Conservation (phyloP, 2,113 vertebrate species). For the Malurus alboscapulatus region DNA sequence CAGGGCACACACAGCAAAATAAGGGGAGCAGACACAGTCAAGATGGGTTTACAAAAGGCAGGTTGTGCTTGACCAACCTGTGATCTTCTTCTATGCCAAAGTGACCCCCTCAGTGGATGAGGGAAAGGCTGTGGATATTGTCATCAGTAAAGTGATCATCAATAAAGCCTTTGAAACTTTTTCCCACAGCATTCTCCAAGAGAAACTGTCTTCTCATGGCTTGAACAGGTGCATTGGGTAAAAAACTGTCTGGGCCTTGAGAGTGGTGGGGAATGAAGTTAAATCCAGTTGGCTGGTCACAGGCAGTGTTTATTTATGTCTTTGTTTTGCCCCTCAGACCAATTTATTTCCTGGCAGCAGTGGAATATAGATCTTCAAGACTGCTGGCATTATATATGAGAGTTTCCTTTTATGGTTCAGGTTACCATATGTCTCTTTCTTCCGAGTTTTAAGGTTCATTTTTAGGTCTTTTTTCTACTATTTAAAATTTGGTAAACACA, state of each 20-base stretch:
- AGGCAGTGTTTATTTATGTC: not conserved
- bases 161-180: not conserved
- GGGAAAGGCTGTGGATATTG: not conserved
- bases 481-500: not conserved
- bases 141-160: fast-evolving
- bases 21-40: too few relatives aligned
- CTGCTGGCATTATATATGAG: not conserved
- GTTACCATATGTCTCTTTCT: not conserved
- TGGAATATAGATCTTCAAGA: not conserved
- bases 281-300: not conserved
- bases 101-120: not conserved
- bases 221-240: not conserved
- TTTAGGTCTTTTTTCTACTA: not conserved
- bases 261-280: not conserved
- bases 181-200: not conserved
- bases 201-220: not conserved
- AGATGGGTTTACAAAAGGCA: not conserved
- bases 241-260: not conserved
- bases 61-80: not conserved
- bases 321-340: not conserved
- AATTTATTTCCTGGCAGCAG: not conserved
- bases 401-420: not conserved
- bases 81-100: not conserved
- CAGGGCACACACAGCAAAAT: not conserved
- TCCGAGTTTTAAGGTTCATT: not conserved